Conservation (phyloP, 2,797 vertebrate genomes). For the Uromys caudimaculatus region DNA sequence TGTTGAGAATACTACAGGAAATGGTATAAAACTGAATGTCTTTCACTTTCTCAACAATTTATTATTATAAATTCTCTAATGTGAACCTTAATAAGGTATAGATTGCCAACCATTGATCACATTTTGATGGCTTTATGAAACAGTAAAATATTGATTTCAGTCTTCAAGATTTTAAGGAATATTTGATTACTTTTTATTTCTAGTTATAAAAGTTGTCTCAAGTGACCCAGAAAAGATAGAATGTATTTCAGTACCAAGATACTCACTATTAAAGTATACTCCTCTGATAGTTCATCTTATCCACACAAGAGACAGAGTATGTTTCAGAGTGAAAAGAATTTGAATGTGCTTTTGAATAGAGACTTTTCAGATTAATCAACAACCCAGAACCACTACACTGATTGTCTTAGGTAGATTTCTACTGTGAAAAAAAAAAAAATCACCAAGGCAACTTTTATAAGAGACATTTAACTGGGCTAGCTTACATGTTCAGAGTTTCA, state of each 20-base stretch:
- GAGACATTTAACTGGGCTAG: too few species aligned
- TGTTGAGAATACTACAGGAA: not conserved
- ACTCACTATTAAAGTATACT: conserved; percentile 55
- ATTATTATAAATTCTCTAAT: not conserved
- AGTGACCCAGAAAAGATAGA: conserved; percentile 53
- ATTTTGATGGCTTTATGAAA: not conserved
- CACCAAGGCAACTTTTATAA: too few species aligned
- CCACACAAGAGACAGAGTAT: conserved; percentile 69
- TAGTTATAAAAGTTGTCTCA: conserved; percentile 47
- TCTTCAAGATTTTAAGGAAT: not conserved
- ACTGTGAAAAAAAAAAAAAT: too few species aligned
- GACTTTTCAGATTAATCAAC: conserved; percentile 67
- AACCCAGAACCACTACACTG: conserved; percentile 38
- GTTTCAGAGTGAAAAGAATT: conserved; percentile 63
- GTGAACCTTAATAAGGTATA: not conserved
- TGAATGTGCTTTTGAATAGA: conserved; percentile 67
- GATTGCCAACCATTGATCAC: not conserved
- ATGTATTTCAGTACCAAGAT: conserved; percentile 55
- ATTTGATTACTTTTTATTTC: conserved; percentile 22
- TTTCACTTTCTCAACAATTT: not conserved
- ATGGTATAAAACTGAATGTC: not conserved
- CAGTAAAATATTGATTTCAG: not conserved
- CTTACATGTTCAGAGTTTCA: too few species aligned
- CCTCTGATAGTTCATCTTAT: conserved; percentile 70
- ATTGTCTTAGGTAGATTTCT: not conserved